Evolutionary conservation across 2,888 invertebrate genomes (phyloP).

Genomic region (Pemphredon lugubris): DNA sequence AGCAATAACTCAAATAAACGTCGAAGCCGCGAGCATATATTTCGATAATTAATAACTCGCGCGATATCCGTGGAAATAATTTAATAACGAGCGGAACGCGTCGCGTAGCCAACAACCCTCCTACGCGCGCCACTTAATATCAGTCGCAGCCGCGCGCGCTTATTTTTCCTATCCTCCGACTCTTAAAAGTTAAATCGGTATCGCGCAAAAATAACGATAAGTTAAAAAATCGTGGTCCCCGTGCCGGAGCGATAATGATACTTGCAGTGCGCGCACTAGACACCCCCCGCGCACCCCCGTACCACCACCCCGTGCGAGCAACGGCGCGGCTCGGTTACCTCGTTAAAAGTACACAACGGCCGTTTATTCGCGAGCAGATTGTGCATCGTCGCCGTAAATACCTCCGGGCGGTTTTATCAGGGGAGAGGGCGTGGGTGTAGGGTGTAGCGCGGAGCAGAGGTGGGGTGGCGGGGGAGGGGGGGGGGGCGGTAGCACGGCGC

Average conservation of each 20-base stretch:
- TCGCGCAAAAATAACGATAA: constrained; percentile 3
- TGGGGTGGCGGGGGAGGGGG: constrained; percentile 12
- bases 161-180: not conserved
- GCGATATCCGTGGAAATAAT: too few relatives aligned
- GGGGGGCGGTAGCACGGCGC: constrained; percentile 30
- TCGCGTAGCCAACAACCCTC: too few relatives aligned
- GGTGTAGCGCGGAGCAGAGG: not conserved
- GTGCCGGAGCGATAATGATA: constrained; percentile 36
- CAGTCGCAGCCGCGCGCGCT: not conserved
- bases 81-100: too few relatives aligned
- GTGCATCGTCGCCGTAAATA: constrained; percentile 74
- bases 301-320: constrained; percentile 13
- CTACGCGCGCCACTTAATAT: too few relatives aligned
- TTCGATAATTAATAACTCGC: too few relatives aligned
- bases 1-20: too few relatives aligned
- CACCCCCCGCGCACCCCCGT: not conserved
- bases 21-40: too few relatives aligned
- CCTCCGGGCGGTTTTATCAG: constrained; percentile 71
- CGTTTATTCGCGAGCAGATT: constrained; percentile 69
- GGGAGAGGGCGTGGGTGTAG: constrained; percentile 13
- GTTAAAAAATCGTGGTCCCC: constrained; percentile 32
- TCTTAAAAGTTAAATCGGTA: constrained; percentile 8
- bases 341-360: constrained; percentile 65
- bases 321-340: constrained; percentile 52
- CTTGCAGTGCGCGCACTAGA: constrained; percentile 6